Evolutionary conservation across 2,888 invertebrate genomes (phyloP).

Genomic region (Tiliacea aurago): DNA sequence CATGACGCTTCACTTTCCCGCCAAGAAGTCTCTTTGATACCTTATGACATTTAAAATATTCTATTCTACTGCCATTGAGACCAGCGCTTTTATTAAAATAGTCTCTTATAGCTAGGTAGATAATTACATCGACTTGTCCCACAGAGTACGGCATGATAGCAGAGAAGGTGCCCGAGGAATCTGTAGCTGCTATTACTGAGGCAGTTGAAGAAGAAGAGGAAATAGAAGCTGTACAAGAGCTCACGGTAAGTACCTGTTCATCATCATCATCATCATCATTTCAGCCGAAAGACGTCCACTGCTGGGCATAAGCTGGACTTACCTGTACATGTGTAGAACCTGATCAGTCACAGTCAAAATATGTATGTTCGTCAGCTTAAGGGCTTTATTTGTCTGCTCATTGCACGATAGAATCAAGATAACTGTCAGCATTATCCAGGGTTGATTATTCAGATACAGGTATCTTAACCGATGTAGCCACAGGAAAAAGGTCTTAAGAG

Average conservation of each 20-base stretch:
- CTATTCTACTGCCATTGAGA: too few species aligned
- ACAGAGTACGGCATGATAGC: constrained; percentile 70
- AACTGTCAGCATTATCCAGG: neutral
- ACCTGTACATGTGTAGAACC: too few species aligned
- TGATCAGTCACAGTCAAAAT: neutral
- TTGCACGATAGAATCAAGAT: neutral
- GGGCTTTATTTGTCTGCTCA: neutral
- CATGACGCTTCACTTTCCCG: too few species aligned
- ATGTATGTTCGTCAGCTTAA: neutral
- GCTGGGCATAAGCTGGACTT: too few species aligned
- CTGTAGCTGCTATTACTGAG: constrained; percentile 56
- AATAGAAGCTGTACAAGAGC: constrained; percentile 77
- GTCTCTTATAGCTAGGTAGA: too few species aligned
- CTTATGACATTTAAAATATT: too few species aligned
- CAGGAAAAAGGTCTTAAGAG: too few species aligned
- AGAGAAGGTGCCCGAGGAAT: constrained; percentile 65
- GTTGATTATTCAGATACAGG: too few species aligned
- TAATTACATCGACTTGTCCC: constrained; percentile 8
- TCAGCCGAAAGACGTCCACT: too few species aligned
- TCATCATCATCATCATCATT: neutral
- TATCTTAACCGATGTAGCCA: too few species aligned
- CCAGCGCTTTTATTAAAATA: too few species aligned
- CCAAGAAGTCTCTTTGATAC: too few species aligned
- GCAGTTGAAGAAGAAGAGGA: constrained; percentile 77
- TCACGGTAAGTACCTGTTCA: constrained; percentile 75